A percentile compares a stretch with the other conserved stretches of the same genome.
Conservation (phyloP, 2,797 vertebrate genomes). For the Phrynocephalus guinanensis region DNA sequence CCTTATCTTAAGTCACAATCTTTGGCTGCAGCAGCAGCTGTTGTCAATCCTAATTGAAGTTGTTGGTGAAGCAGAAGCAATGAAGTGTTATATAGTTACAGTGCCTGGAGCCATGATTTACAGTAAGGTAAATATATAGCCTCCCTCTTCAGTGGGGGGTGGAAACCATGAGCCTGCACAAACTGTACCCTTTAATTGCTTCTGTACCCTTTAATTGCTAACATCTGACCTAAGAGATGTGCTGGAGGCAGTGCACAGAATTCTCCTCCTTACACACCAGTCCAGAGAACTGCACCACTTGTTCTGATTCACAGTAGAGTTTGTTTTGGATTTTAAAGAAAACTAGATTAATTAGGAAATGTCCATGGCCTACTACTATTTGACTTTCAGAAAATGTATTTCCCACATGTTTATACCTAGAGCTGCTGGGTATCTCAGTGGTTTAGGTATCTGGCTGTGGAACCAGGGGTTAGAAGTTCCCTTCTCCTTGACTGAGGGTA, state of each 20-base stretch:
- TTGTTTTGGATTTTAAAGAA: neutral
- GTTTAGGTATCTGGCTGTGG: too few species aligned
- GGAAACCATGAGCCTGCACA: neutral
- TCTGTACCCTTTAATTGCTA: neutral
- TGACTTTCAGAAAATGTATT: neutral
- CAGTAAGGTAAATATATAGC: neutral
- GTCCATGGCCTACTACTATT: neutral
- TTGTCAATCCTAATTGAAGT: slow-evolving; percentile 30
- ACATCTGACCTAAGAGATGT: neutral
- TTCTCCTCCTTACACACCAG: neutral
- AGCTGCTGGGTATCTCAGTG: too few species aligned
- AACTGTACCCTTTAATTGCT: slow-evolving; percentile 16
- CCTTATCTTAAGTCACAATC: slow-evolving; percentile 27
- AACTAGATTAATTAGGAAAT: neutral
- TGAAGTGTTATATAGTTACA: slow-evolving; percentile 9
- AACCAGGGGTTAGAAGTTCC: too few species aligned
- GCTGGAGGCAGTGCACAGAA: neutral
- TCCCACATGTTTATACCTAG: too few species aligned
- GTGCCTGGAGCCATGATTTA: neutral
- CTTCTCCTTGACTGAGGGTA: too few species aligned
- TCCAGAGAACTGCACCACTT: neutral
- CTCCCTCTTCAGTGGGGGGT: neutral
- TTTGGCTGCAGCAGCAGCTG: slow-evolving; percentile 32
- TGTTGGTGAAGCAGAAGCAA: slow-evolving; percentile 23
- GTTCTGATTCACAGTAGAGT: neutral